Conservation (phyloP, 2,888 invertebrate genomes). For the Dasysyrphus albostriatus region DNA sequence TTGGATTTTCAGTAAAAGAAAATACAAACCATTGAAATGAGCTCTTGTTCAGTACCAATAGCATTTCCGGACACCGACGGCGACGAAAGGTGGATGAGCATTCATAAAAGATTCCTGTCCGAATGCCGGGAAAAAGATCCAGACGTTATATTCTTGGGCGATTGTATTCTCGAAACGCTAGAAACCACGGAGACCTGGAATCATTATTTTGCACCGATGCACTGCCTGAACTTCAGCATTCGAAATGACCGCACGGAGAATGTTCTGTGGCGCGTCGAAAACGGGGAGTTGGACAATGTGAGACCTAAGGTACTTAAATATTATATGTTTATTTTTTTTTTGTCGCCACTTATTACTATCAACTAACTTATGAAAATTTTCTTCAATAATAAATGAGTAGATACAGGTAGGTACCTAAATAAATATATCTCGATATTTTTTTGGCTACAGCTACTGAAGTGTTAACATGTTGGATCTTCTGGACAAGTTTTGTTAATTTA, state of each 20-base stretch:
- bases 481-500: too few relatives aligned
- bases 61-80: conserved; percentile 91
- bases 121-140: conserved; percentile 96
- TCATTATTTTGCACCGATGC: conserved; percentile 95
- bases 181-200: conserved; percentile 94
- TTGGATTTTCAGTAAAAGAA: conserved; percentile 9
- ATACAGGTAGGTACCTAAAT: too few relatives aligned
- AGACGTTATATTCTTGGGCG: conserved; percentile 96
- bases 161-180: conserved; percentile 93
- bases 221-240: conserved; percentile 94
- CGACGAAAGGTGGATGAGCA: conserved; percentile 91
- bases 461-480: too few relatives aligned
- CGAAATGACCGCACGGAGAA: conserved; percentile 94
- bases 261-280: conserved; percentile 94
- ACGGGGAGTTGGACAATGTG: conserved; percentile 95
- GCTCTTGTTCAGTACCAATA: conserved; percentile 89
- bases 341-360: background rate
- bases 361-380: too few relatives aligned
- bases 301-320: conserved; percentile 89
- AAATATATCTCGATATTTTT: too few relatives aligned
- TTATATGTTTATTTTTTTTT: background rate
- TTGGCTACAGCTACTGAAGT: too few relatives aligned
- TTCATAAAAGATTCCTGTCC: conserved; percentile 92
- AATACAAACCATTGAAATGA: conserved; percentile 84
- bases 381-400: too few relatives aligned